Conservation (phyloP, 2,113 vertebrate genomes). For the Malurus cyaneus region DNA sequence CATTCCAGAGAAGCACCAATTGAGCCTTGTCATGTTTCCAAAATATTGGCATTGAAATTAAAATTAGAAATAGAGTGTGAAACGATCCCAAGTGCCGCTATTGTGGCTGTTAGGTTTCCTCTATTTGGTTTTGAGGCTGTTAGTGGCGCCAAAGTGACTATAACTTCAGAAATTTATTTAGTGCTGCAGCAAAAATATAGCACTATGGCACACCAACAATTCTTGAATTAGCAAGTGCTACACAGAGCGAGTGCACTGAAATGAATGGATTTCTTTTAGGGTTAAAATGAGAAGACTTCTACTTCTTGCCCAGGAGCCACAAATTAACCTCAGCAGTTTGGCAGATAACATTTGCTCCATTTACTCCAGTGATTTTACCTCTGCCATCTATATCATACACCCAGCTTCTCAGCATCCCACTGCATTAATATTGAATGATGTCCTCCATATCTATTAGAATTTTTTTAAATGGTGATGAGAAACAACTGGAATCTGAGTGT, state of each 20-base stretch:
- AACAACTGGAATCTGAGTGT: neutral
- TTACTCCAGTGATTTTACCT: neutral
- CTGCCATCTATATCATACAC: fast-evolving
- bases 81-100: neutral
- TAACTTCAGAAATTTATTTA: neutral
- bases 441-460: neutral
- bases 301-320: neutral
- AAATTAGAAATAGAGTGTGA: neutral
- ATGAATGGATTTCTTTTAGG: neutral
- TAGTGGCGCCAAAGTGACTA: neutral
- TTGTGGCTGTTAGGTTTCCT: neutral
- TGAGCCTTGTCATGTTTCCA: fast-evolving
- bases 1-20: fast-evolving
- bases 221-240: neutral
- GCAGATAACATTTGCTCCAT: neutral
- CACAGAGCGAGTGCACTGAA: fast-evolving
- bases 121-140: neutral
- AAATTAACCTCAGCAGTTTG: neutral
- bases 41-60: neutral
- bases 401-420: neutral
- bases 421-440: neutral
- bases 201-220: neutral
- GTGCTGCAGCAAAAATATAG: neutral
- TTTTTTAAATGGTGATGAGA: neutral
- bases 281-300: neutral